Conservation (phyloP, 2,888 invertebrate species). For the Drosophila kuntzei region DNA sequence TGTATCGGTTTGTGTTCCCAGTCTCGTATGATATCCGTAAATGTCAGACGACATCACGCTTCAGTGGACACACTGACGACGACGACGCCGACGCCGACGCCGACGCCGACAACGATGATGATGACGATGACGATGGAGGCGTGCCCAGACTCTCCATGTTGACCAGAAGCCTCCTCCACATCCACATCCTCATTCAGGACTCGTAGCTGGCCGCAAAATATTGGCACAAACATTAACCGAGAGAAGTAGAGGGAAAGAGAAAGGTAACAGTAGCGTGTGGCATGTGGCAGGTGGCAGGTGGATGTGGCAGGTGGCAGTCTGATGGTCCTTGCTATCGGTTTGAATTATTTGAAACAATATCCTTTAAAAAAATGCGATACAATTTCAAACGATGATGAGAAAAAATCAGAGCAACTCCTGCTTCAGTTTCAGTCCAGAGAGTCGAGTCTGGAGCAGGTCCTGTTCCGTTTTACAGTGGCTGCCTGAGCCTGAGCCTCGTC, state of each 20-base stretch:
- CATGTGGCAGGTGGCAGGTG: conserved; percentile 2
- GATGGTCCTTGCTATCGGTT: conserved; percentile 60
- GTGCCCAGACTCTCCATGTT: conserved; percentile 37
- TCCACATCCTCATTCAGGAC: conserved; percentile 6
- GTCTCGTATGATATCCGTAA: conserved; percentile 69
- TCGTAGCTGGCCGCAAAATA: conserved; percentile 69
- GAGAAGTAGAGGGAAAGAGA: neutral
- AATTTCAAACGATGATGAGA: conserved; percentile 73
- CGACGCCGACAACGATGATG: neutral
- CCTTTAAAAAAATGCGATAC: conserved; percentile 76
- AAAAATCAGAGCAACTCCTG: conserved; percentile 57
- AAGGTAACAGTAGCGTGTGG: neutral
- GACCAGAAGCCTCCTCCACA: conserved; percentile 34
- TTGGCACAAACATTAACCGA: conserved; percentile 71
- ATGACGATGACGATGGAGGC: conserved; percentile 61
- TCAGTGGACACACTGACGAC: conserved; percentile 72
- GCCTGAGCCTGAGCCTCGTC: neutral
- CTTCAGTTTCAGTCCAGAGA: neutral
- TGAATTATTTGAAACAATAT: conserved; percentile 83
- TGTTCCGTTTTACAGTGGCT: neutral
- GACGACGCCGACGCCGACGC: conserved; percentile 22
- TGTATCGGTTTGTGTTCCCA: conserved; percentile 26
- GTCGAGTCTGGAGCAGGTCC: conserved; percentile 4
- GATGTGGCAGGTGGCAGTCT: conserved; percentile 12
- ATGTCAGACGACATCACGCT: conserved; percentile 82